phyloP scores from a whole-genome alignment of 2,113 vertebrate species.

The Anseranas semipalmata region DNA sequence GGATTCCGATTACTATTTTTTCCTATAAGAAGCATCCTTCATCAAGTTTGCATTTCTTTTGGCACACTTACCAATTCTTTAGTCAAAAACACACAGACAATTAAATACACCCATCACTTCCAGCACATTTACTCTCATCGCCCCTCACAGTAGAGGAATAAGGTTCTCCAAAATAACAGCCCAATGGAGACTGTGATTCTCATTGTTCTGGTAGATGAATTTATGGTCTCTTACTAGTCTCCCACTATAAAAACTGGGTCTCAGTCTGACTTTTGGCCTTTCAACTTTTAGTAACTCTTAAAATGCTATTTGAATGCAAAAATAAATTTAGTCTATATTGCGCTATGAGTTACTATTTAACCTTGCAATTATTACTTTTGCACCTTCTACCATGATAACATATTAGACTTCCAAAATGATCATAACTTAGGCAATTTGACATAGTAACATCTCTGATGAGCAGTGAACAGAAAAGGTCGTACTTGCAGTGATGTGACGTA shows the following conservation, averaged over 20 bases:
- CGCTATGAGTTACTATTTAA: neutral
- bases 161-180: neutral
- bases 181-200: neutral
- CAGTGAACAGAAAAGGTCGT: neutral
- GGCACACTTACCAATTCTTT: neutral
- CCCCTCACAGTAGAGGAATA: neutral
- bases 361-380: neutral
- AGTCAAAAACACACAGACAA: neutral
- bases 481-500: neutral
- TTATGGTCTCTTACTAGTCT: neutral
- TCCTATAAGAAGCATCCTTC: neutral
- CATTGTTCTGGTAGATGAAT: neutral
- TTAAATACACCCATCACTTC: neutral
- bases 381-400: neutral
- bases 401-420: neutral
- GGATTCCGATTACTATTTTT: neutral
- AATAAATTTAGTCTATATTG: neutral
- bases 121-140: neutral
- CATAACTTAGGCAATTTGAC: neutral
- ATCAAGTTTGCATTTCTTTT: neutral
- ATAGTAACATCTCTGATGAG: neutral
- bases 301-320: neutral
- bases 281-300: neutral
- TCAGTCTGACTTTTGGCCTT: neutral
- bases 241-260: neutral